Base-by-base conservation (phyloP, 2,888 invertebrate genomes). In the Drosophila putrida region DNA sequence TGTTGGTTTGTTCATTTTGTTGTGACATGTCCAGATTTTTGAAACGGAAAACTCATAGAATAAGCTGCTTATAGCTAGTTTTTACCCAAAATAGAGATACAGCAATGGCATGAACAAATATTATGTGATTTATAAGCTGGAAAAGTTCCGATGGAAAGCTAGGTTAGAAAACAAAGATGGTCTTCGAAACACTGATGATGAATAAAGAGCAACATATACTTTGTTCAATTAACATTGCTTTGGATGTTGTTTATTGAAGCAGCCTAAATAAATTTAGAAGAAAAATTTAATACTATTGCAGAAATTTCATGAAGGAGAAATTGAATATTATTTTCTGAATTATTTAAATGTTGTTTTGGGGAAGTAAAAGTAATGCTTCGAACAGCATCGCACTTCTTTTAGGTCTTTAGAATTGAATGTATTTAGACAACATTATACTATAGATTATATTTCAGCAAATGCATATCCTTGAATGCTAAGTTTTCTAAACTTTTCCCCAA, bases 1-100 rank as follows among this genome's bases (percentile, higher is more conserved):
- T 67, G 59, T 55, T 51, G 15, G 71, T 76, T 68, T 41, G 50
- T 43, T n/a, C 36, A 44, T 44, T 62, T 35, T n/a, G 10, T 35
- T 43, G 36, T 43, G 33, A 57, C 57, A 43, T 49, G 36, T n/a
- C 35, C 49, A 47, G 55, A 47, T 47, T 54, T 47, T 47, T 39
- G 1, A 20, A 51, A 44, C 33, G n/a, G 36, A 58, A 47, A 60
- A 28, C 47, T 47, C 31, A 20, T 20, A 31, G 38, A 11, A 47
- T 31, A 47, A 47, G 47, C 38, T n/a, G 59, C 33, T 50, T 50
- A 50, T 27, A 43, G 41, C 59, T 15, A 28, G 9, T n/a, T 41
- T 28, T 28, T 28, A 38, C 15, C 38, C 4, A 43, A 39, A 35
- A 44, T 20, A 6, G 4, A 28, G 10, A 6, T 6, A 9, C 0